Conservation (phyloP, 2,113 vertebrate species). For the Mormyrus iriodes region DNA sequence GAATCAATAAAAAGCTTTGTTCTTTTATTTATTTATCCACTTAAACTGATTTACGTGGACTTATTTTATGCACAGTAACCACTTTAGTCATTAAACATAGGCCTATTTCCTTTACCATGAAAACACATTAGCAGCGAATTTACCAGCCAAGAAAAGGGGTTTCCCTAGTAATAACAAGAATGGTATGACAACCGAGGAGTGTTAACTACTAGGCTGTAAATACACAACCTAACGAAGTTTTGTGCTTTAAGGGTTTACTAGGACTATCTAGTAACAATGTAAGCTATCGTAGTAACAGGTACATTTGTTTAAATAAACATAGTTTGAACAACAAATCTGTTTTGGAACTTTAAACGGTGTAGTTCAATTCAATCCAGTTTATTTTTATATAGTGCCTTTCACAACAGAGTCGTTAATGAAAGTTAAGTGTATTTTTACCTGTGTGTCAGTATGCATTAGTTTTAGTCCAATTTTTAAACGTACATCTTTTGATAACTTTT, state of each 20-base stretch:
- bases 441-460: background rate
- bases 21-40: background rate
- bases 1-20: background rate
- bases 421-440: background rate
- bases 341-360: background rate
- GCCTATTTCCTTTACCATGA: background rate
- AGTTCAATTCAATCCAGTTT: too few species aligned
- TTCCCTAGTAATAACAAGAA: background rate
- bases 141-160: background rate
- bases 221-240: background rate
- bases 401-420: too few species aligned
- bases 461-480: background rate
- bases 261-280: background rate
- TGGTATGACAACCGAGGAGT: background rate
- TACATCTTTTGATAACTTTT: background rate
- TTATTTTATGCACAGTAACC: background rate
- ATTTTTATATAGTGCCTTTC: too few species aligned
- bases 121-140: background rate
- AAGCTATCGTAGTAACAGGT: background rate
- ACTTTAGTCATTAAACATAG: background rate
- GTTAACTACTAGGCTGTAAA: background rate
- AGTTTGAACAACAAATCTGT: background rate
- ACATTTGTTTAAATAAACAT: background rate
- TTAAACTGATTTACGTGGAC: background rate
- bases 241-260: background rate